These are phyloP conservation scores for Panagrolaimus sp. DNA, from an alignment of 1,140 invertebrate genomes.

Conservation along the genomic window DNA sequence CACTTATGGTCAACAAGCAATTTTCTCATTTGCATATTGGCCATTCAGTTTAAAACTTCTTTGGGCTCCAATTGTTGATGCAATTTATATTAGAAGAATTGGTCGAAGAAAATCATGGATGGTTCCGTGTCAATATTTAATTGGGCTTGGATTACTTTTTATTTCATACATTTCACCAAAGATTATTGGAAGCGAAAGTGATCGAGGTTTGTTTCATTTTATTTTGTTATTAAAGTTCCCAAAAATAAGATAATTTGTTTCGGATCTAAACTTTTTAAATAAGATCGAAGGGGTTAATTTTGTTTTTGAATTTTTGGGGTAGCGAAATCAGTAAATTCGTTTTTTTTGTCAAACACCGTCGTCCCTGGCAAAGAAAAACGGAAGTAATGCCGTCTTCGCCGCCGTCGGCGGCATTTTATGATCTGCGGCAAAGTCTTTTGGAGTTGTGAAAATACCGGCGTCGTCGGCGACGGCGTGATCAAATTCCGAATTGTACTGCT, in stretches of 20 bases:
- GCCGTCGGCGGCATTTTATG: too few species aligned
- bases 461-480: not conserved
- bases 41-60: constrained; percentile 84
- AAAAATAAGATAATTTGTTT: too few species aligned
- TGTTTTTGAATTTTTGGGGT: too few species aligned
- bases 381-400: too few species aligned
- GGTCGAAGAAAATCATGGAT: constrained; percentile 95
- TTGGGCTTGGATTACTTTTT: constrained; percentile 74
- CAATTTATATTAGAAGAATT: constrained; percentile 74
- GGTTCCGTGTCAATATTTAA: constrained; percentile 77
- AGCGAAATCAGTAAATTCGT: too few species aligned
- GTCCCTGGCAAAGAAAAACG: too few species aligned
- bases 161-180: constrained; percentile 71
- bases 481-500: not conserved
- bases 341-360: too few species aligned
- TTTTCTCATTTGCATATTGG: constrained; percentile 96
- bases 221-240: not conserved
- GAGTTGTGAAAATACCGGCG: too few species aligned
- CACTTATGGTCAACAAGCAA: constrained; percentile 86
- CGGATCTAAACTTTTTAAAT: not conserved
- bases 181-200: constrained; percentile 68
- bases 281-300: not conserved
- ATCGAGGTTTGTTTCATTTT: constrained; percentile 3
- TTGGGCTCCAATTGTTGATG: constrained; percentile 96
- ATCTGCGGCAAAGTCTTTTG: too few species aligned